Evolutionary conservation across 2,888 invertebrate species (phyloP).

Genomic region (Epistrophella euchroma): DNA sequence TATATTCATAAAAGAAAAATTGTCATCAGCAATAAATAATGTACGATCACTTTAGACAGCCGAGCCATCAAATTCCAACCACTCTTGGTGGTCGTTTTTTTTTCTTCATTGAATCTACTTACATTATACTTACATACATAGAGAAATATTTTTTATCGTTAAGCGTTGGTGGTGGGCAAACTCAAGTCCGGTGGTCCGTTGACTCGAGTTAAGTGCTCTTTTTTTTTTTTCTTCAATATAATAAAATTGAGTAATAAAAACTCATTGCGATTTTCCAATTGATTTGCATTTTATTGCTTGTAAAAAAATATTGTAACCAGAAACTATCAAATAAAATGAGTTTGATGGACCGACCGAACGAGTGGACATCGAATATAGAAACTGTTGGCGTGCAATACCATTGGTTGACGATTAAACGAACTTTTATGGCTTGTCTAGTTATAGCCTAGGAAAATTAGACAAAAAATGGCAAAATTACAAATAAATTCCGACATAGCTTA

Average conservation of each 20-base stretch:
- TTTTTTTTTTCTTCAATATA: slow-evolving; percentile 1
- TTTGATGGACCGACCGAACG: not conserved
- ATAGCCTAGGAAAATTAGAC: too few species aligned
- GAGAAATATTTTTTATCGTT: not conserved
- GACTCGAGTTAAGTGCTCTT: not conserved
- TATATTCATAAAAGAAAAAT: slow-evolving; percentile 16
- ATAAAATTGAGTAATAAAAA: slow-evolving; percentile 64
- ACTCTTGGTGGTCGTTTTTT: slow-evolving; percentile 14
- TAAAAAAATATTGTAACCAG: slow-evolving; percentile 42
- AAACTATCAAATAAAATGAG: slow-evolving; percentile 50
- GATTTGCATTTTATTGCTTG: slow-evolving; percentile 68
- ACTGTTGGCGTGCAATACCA: too few species aligned
- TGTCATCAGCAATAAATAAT: slow-evolving; percentile 8
- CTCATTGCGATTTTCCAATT: slow-evolving; percentile 54
- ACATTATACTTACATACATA: not conserved
- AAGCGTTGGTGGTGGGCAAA: slow-evolving; percentile 16
- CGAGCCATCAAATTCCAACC: slow-evolving; percentile 22
- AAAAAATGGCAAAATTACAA: too few species aligned
- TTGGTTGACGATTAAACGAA: slow-evolving; percentile 3
- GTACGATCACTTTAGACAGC: slow-evolving; percentile 12
- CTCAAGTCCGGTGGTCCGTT: slow-evolving; percentile 48
- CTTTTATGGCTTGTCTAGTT: not conserved
- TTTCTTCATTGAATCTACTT: not conserved
- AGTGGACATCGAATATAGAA: too few species aligned
- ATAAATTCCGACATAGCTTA: too few species aligned